Conservation (phyloP, 2,113 vertebrate species). For the Podarcis raffonei region DNA sequence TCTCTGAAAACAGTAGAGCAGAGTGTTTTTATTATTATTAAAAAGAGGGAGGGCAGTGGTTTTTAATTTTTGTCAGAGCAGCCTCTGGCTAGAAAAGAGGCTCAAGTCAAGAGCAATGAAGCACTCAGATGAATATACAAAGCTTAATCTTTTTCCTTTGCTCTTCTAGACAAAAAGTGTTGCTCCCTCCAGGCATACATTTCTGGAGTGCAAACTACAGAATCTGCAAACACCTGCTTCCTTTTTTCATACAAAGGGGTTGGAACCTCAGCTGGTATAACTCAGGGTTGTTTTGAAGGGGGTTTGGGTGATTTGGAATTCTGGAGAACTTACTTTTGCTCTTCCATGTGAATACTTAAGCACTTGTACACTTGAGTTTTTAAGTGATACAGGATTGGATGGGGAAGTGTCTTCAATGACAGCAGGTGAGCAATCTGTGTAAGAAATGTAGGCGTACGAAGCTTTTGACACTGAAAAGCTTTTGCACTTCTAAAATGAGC, state of each 20-base stretch:
- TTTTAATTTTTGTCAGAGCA: constrained; percentile 73
- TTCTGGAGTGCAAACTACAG: constrained; percentile 61
- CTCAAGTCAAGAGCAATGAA: constrained; percentile 56
- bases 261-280: constrained; percentile 52
- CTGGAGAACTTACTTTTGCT: constrained; percentile 55
- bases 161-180: constrained; percentile 66
- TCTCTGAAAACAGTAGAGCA: constrained; percentile 41
- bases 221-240: constrained; percentile 70
- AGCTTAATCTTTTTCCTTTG: constrained; percentile 70
- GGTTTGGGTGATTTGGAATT: constrained; percentile 55
- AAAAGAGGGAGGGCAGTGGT: constrained; percentile 55
- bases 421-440: neutral
- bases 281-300: constrained; percentile 56
- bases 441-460: neutral
- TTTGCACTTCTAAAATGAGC: rapidly evolving
- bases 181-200: constrained; percentile 66
- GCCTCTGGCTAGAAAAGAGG: constrained; percentile 68
- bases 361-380: constrained; percentile 43
- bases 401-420: constrained; percentile 22
- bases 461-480: rapidly evolving
- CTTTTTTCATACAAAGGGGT: constrained; percentile 47
- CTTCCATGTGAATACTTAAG: constrained; percentile 44
- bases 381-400: constrained; percentile 63
- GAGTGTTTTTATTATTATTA: constrained; percentile 61
- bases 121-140: constrained; percentile 65